A percentile compares a stretch with the other conserved stretches of the same genome.
These are phyloP conservation scores for Metaphire vulgaris DNA, from an alignment of 1,140 invertebrate species.

Conservation along the genomic window DNA sequence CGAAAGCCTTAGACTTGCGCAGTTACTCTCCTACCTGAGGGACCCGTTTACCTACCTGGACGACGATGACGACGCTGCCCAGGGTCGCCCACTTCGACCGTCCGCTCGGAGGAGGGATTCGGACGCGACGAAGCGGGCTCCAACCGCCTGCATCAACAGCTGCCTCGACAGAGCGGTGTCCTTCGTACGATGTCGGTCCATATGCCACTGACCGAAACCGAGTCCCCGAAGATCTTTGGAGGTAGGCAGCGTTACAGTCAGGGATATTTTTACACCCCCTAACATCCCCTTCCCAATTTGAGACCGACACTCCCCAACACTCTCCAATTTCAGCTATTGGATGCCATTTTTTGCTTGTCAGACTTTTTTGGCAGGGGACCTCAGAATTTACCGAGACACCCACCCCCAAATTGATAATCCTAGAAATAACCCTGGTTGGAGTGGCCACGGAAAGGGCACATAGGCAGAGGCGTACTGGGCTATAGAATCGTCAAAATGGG, in stretches of 20 bases:
- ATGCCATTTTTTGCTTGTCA: too few relatives aligned
- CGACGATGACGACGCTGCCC: background rate
- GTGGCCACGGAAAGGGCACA: too few relatives aligned
- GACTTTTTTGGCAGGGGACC: too few relatives aligned
- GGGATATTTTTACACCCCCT: background rate
- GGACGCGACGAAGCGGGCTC: background rate
- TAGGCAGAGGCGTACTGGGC: too few relatives aligned
- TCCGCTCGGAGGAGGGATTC: background rate
- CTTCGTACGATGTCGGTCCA: conserved; percentile 15
- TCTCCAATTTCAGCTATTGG: too few relatives aligned
- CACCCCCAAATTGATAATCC: too few relatives aligned
- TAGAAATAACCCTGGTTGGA: too few relatives aligned
- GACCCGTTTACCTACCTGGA: background rate
- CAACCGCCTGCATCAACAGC: conserved; percentile 17
- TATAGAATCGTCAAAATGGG: too few relatives aligned
- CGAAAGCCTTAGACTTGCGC: background rate
- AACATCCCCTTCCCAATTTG: background rate
- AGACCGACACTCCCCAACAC: too few relatives aligned
- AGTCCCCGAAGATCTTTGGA: too few relatives aligned
- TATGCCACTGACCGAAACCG: conserved; percentile 20
- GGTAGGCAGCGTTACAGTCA: background rate
- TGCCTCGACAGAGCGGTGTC: conserved; percentile 14
- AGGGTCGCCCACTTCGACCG: background rate
- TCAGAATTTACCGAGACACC: too few relatives aligned
- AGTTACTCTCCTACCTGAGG: background rate